These are phyloP conservation scores for Cephonodes hylas DNA, from an alignment of 2,888 invertebrate species.

Conservation along the genomic window DNA sequence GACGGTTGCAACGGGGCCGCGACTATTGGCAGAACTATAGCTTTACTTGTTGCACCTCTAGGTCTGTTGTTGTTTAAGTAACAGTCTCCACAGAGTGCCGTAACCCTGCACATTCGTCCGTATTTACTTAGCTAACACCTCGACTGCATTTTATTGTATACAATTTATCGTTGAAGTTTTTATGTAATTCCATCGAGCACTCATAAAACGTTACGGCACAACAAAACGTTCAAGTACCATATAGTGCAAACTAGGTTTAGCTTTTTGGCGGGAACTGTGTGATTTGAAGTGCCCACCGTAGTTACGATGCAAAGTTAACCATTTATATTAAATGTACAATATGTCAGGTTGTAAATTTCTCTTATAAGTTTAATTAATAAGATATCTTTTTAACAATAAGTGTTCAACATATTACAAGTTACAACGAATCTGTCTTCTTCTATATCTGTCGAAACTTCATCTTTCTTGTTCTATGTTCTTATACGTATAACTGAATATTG, in stretches of 20 bases:
- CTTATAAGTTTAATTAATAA: slow-evolving; percentile 15
- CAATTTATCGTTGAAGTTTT: not conserved
- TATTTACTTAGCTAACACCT: not conserved
- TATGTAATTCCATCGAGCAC: too few relatives aligned
- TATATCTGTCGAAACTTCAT: not conserved
- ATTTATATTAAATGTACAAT: slow-evolving; percentile 2
- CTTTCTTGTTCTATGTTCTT: not conserved
- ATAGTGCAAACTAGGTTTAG: slow-evolving; percentile 5
- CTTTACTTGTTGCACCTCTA: slow-evolving; percentile 65
- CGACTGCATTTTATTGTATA: not conserved
- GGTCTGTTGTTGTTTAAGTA: slow-evolving; percentile 69
- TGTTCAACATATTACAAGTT: too few relatives aligned
- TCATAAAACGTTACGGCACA: slow-evolving; percentile 5
- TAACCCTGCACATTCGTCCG: not conserved
- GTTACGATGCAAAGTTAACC: slow-evolving; percentile 11
- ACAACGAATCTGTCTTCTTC: too few relatives aligned
- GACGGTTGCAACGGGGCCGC: slow-evolving; percentile 85
- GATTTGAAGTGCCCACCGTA: slow-evolving; percentile 10
- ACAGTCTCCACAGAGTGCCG: slow-evolving; percentile 16
- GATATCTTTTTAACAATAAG: not conserved
- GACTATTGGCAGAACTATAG: slow-evolving; percentile 65
- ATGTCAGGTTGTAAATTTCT: slow-evolving; percentile 29
- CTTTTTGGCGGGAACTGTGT: not conserved
- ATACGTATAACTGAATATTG: too few relatives aligned
- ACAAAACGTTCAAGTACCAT: not conserved